Base-by-base conservation (phyloP, 30 jellyfish, hydroid and myxozoan species). In the Hydractinia echinata region DNA sequence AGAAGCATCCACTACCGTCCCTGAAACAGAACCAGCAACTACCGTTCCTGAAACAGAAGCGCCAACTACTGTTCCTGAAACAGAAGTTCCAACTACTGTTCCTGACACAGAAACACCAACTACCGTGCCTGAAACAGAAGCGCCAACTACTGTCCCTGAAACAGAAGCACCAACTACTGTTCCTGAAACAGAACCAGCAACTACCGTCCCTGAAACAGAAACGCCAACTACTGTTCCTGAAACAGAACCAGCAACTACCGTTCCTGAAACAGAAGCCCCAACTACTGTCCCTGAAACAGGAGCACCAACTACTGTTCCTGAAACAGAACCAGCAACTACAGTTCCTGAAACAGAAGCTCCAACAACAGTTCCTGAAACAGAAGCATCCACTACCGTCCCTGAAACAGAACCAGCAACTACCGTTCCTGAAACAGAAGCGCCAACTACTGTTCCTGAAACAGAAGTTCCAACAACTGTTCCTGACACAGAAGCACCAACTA, bases 171-270 rank as follows among this genome's bases (percentile, higher is more conserved):
- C 68, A 56, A 56, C 68, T n/a, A 56, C 68, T n/a, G n/a, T 9
- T 9, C 68, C 68, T 56, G 68, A 56, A 56, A 56, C 68, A 9
- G 68, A 56, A n/a, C 68, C 68, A 56, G 13, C 68, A 56, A 56
- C 68, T n/a, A 56, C 68, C 68, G n/a, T 9, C 10, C 68, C 68
- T 56, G 68, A 56, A 56, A 56, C 68, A 9, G 68, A 56, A n/a
- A 10, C 68, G n/a, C 68, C 68, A 56, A 56, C 68, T n/a, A 56
- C 68, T n/a, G n/a, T 9, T 9, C 68, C 68, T 56, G 68, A 56
- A 56, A 56, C 68, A 9, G 68, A 56, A n/a, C 68, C 68, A 56
- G 13, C 68, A 56, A 56, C 68, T n/a, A 56, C 68, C 68, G n/a
- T 9, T 9, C 68, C 68, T 56, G 68, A 56, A 56, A 56, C 68